A percentile compares a stretch with the other conserved stretches of the same genome.
Conservation (phyloP, 2,888 invertebrate genomes). For the Panzeria rudis region DNA sequence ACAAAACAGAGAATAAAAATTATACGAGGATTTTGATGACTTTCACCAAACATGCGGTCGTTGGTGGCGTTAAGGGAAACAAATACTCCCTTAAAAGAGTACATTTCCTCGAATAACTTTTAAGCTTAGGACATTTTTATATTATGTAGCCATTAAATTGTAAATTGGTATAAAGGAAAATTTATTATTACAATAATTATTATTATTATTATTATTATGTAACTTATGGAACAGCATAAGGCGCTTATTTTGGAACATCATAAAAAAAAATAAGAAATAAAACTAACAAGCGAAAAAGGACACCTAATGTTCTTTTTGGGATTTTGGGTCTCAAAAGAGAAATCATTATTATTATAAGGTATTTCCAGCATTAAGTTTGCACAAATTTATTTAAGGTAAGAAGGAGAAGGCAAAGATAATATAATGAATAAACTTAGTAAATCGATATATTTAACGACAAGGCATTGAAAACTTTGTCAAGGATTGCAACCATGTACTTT, state of each 20-base stretch:
- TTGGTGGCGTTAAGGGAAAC: neutral
- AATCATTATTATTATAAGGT: neutral
- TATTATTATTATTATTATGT: conserved; percentile 42
- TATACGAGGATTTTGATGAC: neutral
- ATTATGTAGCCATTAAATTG: conserved; percentile 30
- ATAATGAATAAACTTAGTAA: neutral
- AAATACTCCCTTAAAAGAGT: neutral
- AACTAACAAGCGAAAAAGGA: conserved; percentile 13
- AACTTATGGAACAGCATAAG: conserved; percentile 23
- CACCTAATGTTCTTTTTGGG: conserved; percentile 25
- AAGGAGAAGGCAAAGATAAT: neutral
- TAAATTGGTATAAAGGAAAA: conserved; percentile 21
- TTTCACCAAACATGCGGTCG: neutral
- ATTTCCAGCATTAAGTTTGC: neutral
- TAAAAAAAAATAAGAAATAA: neutral
- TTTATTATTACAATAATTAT: conserved; percentile 48
- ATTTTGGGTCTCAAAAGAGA: neutral
- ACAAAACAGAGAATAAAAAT: neutral
- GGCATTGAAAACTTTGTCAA: too few relatives aligned
- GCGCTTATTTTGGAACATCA: conserved; percentile 22
- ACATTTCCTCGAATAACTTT: neutral
- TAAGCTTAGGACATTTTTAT: conserved; percentile 3
- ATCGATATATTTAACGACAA: neutral
- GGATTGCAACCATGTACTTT: too few relatives aligned
- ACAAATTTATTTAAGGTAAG: neutral